Evolutionary conservation across 2,797 vertebrate genomes (phyloP).

Genomic region (Parauchenoglanis ngamensis): DNA sequence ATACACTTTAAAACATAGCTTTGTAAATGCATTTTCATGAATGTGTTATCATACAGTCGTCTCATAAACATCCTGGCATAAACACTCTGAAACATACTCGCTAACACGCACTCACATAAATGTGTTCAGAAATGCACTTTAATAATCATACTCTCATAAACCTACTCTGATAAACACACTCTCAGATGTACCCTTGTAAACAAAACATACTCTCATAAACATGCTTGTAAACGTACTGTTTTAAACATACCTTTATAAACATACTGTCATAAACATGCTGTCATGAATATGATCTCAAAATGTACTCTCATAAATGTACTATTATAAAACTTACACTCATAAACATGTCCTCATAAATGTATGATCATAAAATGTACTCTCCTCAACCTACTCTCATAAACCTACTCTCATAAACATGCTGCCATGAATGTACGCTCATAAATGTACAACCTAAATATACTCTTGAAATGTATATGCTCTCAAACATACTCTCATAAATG

Average conservation of each 20-base stretch:
- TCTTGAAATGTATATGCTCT: no score
- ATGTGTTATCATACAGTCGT: background rate
- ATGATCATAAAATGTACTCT: background rate
- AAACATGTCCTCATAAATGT: slow-evolving; percentile 1
- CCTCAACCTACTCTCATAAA: slow-evolving; percentile 6
- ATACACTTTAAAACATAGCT: no score
- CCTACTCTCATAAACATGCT: background rate
- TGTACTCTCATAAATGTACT: background rate
- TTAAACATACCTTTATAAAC: no score
- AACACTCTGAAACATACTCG: background rate
- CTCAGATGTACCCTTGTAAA: no score
- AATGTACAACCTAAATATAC: no score
- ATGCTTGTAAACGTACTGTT: background rate
- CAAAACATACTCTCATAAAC: background rate
- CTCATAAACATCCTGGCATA: background rate
- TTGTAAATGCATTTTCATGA: background rate
- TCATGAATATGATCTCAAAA: background rate
- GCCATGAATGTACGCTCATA: no score
- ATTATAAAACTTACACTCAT: background rate
- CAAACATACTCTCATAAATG: background rate
- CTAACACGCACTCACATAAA: background rate
- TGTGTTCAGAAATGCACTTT: no score
- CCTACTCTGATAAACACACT: no score
- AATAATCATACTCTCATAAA: no score
- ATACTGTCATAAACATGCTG: background rate